Evolutionary conservation across 2,797 vertebrate species (phyloP).

Genomic region (Epinephelus awoara): DNA sequence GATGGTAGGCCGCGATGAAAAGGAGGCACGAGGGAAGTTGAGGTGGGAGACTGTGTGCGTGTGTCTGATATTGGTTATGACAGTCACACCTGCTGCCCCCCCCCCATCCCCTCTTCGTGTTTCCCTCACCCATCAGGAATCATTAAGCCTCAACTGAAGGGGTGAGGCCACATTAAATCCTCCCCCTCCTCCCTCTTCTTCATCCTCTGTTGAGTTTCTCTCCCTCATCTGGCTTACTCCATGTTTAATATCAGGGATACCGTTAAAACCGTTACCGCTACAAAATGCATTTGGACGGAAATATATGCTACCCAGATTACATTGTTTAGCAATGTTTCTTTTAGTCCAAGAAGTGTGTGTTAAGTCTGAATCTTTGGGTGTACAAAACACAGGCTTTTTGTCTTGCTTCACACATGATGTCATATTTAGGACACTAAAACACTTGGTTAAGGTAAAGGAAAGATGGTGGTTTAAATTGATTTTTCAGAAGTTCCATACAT

Average conservation of each 20-base stretch:
- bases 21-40: slow-evolving; percentile 14
- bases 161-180: slow-evolving; percentile 31
- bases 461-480: neutral
- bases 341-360: neutral
- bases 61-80: slow-evolving; percentile 86
- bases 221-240: neutral
- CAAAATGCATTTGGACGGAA: too few relatives aligned
- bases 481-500: neutral
- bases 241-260: neutral
- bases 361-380: neutral
- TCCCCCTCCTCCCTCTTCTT: slow-evolving; percentile 42
- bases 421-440: neutral
- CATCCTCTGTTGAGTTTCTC: neutral
- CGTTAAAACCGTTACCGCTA: too few relatives aligned
- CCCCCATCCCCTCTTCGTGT: slow-evolving; percentile 64
- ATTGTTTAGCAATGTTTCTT: neutral
- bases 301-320: neutral
- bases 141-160: slow-evolving; percentile 51
- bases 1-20: slow-evolving; percentile 23
- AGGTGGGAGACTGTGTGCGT: slow-evolving; percentile 27
- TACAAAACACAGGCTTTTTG: neutral
- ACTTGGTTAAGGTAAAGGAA: neutral
- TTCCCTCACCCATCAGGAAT: slow-evolving; percentile 63
- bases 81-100: slow-evolving; percentile 89
- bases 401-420: neutral